Percentiles rank a stretch among this genome's conserved stretches.
phyloP scores from a whole-genome alignment of 2,888 invertebrate genomes.

The Notocelia uddmanniana region DNA sequence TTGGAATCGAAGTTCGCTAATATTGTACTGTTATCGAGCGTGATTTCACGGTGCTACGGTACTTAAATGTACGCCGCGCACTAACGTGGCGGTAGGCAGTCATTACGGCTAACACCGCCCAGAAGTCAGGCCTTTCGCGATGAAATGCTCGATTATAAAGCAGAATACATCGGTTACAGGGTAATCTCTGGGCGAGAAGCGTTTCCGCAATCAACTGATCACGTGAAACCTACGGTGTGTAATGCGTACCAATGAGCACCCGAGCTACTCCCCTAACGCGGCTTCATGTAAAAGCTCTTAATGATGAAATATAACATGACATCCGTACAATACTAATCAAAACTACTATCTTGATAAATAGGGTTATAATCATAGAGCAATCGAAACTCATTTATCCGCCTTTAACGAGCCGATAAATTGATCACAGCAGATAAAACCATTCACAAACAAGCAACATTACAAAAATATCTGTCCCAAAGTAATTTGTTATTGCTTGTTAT shows the following conservation, averaged over 20 bases:
- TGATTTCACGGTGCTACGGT: constrained; percentile 65
- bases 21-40: constrained; percentile 62
- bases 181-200: constrained; percentile 67
- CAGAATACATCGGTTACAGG: constrained; percentile 63
- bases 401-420: constrained; percentile 81
- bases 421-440: constrained; percentile 75
- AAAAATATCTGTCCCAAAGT: constrained; percentile 74
- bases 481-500: constrained; percentile 75
- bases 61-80: constrained; percentile 72
- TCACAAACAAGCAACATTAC: constrained; percentile 76
- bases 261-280: constrained; percentile 29
- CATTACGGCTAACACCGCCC: constrained; percentile 69
- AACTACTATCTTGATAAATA: constrained; percentile 73
- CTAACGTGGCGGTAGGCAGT: constrained; percentile 72
- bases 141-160: constrained; percentile 72
- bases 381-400: constrained; percentile 74
- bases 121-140: constrained; percentile 65
- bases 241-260: constrained; percentile 32
- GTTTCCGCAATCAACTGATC: constrained; percentile 73
- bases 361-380: constrained; percentile 76
- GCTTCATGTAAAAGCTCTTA: constrained; percentile 50
- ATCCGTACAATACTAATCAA: constrained; percentile 73
- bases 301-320: constrained; percentile 54
- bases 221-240: constrained; percentile 48
- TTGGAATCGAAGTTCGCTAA: constrained; percentile 70